Evolutionary conservation across 2,797 vertebrate species (phyloP), one percentile per base, ranked within the genome.

Genomic region (Premnoplex brunnescens): DNA sequence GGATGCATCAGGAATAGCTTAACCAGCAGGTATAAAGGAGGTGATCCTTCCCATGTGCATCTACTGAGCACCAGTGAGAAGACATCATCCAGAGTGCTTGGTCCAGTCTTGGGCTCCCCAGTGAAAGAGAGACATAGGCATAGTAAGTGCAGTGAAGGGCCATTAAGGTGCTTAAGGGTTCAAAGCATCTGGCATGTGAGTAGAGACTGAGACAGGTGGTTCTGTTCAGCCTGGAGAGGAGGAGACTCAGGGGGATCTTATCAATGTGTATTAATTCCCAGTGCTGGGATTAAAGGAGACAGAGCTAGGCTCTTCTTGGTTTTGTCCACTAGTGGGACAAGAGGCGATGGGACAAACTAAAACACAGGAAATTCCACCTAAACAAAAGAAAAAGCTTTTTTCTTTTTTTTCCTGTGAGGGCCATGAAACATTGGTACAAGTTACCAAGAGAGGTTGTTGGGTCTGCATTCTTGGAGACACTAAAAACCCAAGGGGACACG

Each of bases 381-480:
- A 85, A 71, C 14, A 9, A 15, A 26, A 81, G 23, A 43, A 88
- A 69, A 39, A 9, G 3, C 6, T 2, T 0, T 28, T 1, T 3
- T 21, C 17, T 54, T 22, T 48, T 15, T 55, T 55, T 17, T 4
- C 8, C 9, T 24, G 1, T 52, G 36, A 37, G 7, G 10, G 5
- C 10, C 2, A 32, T 68, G 39, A 63, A 72, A 75, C 16, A 9
- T 3, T 55, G 49, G 14, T 36, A 63, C 6, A 52, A 14, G 7
- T 43, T 82, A 27, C 44, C 56, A 63, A 74, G 48, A 62, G 28
- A 64, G 41, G 6, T 13, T 68, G 41, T 46, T 1, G 1, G 44
- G 19, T 75, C 26, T 72, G 5, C 19, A 37, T 32, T 30, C 14
- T 55, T 21, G 36, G 16, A 75, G 14, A 26, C 24, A 52, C 3